Conservation (phyloP, 1,140 invertebrate species). For the Amyelois transitella region DNA sequence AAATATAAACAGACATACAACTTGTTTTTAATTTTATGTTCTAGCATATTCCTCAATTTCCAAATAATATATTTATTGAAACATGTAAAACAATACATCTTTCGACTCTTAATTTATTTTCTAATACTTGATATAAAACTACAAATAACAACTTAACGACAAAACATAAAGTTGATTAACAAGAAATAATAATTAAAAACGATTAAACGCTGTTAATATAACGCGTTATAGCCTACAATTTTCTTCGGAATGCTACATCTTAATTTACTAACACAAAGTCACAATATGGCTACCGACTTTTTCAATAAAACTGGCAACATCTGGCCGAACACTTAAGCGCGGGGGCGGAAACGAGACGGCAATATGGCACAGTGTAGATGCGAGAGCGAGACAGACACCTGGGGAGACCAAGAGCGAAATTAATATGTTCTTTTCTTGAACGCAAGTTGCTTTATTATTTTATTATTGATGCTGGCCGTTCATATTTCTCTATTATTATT, state of each 20-base stretch:
- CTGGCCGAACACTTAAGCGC: constrained; percentile 58
- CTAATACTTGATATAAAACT: background rate
- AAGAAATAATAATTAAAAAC: constrained; percentile 8
- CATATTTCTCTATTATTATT: constrained; percentile 50
- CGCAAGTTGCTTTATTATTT: constrained; percentile 51
- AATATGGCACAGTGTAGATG: constrained; percentile 5
- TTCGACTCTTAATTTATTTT: background rate
- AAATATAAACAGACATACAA: too few species aligned
- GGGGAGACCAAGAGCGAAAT: constrained; percentile 39
- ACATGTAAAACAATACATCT: too few species aligned
- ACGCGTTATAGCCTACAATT: constrained; percentile 16
- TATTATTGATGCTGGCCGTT: constrained; percentile 52
- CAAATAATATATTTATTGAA: too few species aligned
- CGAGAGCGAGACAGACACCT: constrained; percentile 26
- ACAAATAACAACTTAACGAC: background rate
- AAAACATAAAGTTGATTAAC: background rate
- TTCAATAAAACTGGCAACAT: constrained; percentile 68
- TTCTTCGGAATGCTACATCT: constrained; percentile 43
- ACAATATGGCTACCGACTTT: constrained; percentile 58
- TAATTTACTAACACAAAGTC: constrained; percentile 58
- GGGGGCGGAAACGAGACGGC: constrained; percentile 40
- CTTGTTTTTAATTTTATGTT: too few species aligned
- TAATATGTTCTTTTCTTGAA: constrained; percentile 66
- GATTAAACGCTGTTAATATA: constrained; percentile 18
- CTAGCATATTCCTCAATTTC: too few species aligned